phyloP scores from a whole-genome alignment of 1,140 invertebrate genomes.

The Pseudomyrmex gracilis region DNA sequence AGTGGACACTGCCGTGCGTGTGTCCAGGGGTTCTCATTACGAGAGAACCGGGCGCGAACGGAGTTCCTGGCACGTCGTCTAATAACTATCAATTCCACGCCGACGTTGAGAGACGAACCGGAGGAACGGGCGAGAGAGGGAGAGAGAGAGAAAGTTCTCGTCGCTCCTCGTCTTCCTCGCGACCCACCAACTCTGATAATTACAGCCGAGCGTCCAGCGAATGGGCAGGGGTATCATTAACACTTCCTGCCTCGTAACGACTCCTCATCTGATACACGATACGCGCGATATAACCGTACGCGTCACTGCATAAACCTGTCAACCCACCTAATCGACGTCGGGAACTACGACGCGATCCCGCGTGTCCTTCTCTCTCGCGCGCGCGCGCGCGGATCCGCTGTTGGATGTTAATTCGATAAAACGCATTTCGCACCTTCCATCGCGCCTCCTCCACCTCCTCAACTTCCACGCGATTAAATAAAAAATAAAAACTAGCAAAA shows the following conservation, averaged over 20 bases:
- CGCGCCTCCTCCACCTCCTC: too few relatives aligned
- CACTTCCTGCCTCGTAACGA: constrained; percentile 85
- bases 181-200: constrained; percentile 80
- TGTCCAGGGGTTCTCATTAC: constrained; percentile 72
- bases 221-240: constrained; percentile 85
- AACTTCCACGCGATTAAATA: background rate
- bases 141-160: constrained; percentile 33
- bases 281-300: constrained; percentile 75
- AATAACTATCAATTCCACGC: constrained; percentile 67
- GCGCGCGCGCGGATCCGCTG: background rate
- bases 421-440: background rate
- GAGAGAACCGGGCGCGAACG: constrained; percentile 20
- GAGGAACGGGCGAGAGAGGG: background rate
- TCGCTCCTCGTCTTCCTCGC: constrained; percentile 37
- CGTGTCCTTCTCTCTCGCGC: constrained; percentile 33
- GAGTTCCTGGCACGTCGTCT: constrained; percentile 7
- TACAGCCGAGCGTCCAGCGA: constrained; percentile 84
- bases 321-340: constrained; percentile 76
- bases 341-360: background rate
- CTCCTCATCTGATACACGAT: constrained; percentile 82
- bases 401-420: background rate
- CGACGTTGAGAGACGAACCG: constrained; percentile 32
- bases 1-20: constrained; percentile 59
- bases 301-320: constrained; percentile 82
- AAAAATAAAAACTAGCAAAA: background rate